Evolutionary conservation across 2,113 vertebrate genomes (phyloP), one percentile per base, ranked within the genome.

Genomic region (Alectura lathami): DNA sequence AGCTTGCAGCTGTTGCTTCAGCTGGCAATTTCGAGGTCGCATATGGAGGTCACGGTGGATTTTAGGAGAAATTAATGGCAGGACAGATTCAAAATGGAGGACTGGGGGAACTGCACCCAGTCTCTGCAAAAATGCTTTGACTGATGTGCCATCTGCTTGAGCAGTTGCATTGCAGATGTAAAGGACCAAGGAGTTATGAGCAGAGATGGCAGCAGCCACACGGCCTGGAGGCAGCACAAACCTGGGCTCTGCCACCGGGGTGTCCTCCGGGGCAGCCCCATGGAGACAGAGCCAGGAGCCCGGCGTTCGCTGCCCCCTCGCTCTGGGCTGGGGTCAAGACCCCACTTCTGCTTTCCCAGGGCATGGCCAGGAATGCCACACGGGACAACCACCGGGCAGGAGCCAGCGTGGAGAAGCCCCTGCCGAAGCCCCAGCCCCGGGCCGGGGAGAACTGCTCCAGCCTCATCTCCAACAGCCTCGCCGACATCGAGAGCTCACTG

Each of bases 291-390:
- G 62, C 57, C 23, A 7, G 36, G 42, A 86, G 43, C 68, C 40
- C 40, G 30, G 63, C 74, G 16, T 59, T 73, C 0, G 0, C 63
- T 42, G 29, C 4, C 42, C 75, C 32, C 42, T 18, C 20, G n/a
- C 43, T n/a, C 30, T 48, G 18, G 7, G 68, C 7, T 40, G 63
- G 9, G 17, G 9, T 91, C 34, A 87, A 68, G 8, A 36, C 38
- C 43, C 64, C 64, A 70, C 34, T 51, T 63, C 30, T 38, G n/a
- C 40, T 72, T 78, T 79, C 54, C 82, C 87, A 99, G 99, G 97
- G 96, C 80, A 97, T 98, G 94, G 97, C 98, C 94, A 94, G 96
- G 93, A 99, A 98, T 63, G 73, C 96, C 84, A 98, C 93, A 1
- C 94, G 89, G 87, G 97, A 97, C 67, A 94, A 96, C 13, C 95